Conservation (phyloP, 2,113 vertebrate genomes). For the Lichenostomus cassidix region DNA sequence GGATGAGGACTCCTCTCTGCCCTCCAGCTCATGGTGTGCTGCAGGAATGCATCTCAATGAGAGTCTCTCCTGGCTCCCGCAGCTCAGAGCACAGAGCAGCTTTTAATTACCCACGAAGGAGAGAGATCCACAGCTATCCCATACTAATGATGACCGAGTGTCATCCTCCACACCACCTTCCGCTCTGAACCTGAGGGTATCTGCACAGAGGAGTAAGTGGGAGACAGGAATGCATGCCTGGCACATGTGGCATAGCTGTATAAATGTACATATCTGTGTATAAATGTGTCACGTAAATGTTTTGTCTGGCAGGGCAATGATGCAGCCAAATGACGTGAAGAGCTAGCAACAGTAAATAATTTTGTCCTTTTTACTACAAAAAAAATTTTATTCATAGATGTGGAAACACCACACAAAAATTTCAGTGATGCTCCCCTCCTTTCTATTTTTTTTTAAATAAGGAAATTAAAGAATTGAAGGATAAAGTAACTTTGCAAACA, state of each 20-base stretch:
- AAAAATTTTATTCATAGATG: not conserved
- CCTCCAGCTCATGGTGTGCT: not conserved
- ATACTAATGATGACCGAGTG: not conserved
- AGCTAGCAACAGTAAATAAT: not conserved
- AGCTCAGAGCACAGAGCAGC: not conserved
- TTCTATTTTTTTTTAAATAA: not conserved
- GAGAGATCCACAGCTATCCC: not conserved
- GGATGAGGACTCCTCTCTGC: not conserved
- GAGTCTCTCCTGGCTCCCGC: not conserved
- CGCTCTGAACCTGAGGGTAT: not conserved
- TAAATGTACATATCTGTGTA: not conserved
- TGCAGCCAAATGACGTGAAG: not conserved
- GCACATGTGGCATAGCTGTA: not conserved
- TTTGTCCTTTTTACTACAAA: not conserved
- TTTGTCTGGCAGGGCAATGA: not conserved
- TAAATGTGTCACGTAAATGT: not conserved
- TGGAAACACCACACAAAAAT: not conserved
- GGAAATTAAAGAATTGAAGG: not conserved
- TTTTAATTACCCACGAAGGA: constrained; percentile 47
- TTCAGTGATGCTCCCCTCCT: rapidly evolving
- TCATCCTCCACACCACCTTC: not conserved
- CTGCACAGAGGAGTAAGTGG: not conserved
- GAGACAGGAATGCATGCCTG: not conserved
- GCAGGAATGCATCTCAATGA: not conserved
- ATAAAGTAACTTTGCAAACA: not conserved